These are phyloP conservation scores for Camponotus fellah DNA, from an alignment of 2,888 invertebrate genomes.

Conservation along the genomic window DNA sequence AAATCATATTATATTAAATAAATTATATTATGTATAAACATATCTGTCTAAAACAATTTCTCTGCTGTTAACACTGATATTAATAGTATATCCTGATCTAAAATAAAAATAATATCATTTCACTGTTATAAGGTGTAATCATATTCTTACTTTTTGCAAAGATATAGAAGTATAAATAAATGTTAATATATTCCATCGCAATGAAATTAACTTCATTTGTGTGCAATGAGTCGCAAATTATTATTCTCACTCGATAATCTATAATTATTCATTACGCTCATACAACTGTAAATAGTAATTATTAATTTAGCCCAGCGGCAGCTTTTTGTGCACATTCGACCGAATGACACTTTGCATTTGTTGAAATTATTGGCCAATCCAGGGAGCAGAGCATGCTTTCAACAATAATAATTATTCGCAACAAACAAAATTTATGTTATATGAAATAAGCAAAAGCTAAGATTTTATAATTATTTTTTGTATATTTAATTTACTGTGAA, in stretches of 20 bases:
- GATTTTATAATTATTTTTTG: not conserved
- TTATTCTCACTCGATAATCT: constrained; percentile 54
- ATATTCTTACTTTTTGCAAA: constrained; percentile 10
- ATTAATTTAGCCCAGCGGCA: constrained; percentile 61
- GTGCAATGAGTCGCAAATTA: constrained; percentile 54
- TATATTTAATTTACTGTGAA: not conserved
- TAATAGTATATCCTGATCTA: not conserved
- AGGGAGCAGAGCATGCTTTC: constrained; percentile 13
- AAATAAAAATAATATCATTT: not conserved
- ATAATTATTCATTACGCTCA: constrained; percentile 66
- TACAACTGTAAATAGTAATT: constrained; percentile 72
- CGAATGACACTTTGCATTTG: constrained; percentile 55
- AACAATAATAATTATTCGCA: constrained; percentile 36
- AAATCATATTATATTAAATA: not conserved
- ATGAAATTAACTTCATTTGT: constrained; percentile 50
- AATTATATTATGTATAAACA: not conserved
- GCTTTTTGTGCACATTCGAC: constrained; percentile 54
- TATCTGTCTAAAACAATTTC: not conserved
- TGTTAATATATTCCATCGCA: constrained; percentile 28
- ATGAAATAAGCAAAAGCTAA: not conserved
- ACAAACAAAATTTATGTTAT: constrained; percentile 3
- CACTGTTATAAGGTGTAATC: not conserved
- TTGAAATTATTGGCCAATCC: constrained; percentile 50
- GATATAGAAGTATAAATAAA: constrained; percentile 39
- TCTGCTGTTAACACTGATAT: not conserved